Evolutionary conservation across 2,888 invertebrate genomes (phyloP), one percentile per base, ranked within the genome.

Genomic region (Drosophila acutilabella): DNA sequence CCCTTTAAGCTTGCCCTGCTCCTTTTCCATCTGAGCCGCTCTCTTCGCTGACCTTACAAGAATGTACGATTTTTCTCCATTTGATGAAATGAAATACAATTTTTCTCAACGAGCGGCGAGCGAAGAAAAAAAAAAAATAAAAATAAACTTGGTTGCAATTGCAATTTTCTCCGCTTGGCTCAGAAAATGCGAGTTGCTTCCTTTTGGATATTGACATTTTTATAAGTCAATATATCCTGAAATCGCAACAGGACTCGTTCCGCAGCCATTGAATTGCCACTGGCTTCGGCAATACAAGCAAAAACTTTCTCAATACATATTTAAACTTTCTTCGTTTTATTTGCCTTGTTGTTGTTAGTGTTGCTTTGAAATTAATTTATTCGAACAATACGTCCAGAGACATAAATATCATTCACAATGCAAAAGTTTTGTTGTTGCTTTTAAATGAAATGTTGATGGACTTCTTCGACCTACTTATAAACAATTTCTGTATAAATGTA

Each of bases 51-150:
- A 79, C 78, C 77, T 71, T 86, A 87, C 77, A 87, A 80, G 83
- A 83, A 89, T 89, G 80, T 87, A 71, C 89, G 78, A 89, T 85
- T 88, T 85, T 77, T 89, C 89, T 85, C 89, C 85, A 85, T 85
- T 85, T 85, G 85, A 89, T 81, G 85, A 84, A 85, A 89, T 84
- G 85, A 87, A 85, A 85, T 89, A 85, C 85, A 85, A 85, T 85
- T 89, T 85, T 89, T 85, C 80, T 89, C 85, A 85, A 77, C 74
- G 51, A 60, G 65, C 18, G 59, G 36, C 36, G 36, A 11, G 36
- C 11, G 36, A 13, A 13, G 4, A 0, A 36, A 36, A 11, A 2
- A 36, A 36, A 36, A 36, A 36, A 13, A n/a, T n/a, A n/a, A 36
- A 36, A 13, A 11, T 11, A 79, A 73, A 79, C 71, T 86, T 86